Evolutionary conservation across 2,113 vertebrate species (phyloP).

Genomic region (Orycteropus afer): DNA sequence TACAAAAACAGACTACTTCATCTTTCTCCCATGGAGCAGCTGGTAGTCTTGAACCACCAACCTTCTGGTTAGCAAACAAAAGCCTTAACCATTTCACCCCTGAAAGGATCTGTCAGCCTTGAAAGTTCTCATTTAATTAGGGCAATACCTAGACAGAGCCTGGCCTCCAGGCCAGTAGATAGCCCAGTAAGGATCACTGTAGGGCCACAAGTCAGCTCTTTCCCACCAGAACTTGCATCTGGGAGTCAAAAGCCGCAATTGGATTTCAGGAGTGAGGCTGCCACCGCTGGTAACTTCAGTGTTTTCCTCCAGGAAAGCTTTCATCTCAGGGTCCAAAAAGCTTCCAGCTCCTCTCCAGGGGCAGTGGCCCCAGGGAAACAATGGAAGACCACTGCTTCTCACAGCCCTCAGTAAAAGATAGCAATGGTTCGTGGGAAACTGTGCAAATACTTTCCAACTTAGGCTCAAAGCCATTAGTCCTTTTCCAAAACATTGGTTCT

Average conservation of each 20-base stretch:
- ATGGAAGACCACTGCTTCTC: background rate
- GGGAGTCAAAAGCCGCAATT: conserved; percentile 92
- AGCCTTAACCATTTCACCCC: too few species aligned
- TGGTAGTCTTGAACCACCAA: too few species aligned
- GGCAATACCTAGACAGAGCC: conserved; percentile 91
- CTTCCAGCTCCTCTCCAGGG: conserved; percentile 24
- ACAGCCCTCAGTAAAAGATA: background rate
- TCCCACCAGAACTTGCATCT: conserved; percentile 93
- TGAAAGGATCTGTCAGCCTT: background rate
- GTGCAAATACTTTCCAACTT: background rate
- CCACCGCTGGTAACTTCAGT: conserved; percentile 88
- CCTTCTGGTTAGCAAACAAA: too few species aligned
- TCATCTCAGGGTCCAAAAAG: conserved; percentile 76
- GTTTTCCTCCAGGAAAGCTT: conserved; percentile 90
- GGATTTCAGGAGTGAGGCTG: conserved; percentile 93
- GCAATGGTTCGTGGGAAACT: background rate
- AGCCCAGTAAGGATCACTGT: conserved; percentile 94
- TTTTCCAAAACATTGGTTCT: background rate
- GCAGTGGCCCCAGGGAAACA: background rate
- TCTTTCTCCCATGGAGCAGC: too few species aligned
- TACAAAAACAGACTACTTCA: too few species aligned
- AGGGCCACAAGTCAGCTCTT: conserved; percentile 94
- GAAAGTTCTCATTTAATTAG: background rate
- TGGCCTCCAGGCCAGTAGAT: conserved; percentile 98
- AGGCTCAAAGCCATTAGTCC: conserved; percentile 42